Percentiles rank a stretch among this genome's conserved stretches.
Evolutionary conservation across 2,888 invertebrate species (phyloP).

Genomic region (Theretra japonica): DNA sequence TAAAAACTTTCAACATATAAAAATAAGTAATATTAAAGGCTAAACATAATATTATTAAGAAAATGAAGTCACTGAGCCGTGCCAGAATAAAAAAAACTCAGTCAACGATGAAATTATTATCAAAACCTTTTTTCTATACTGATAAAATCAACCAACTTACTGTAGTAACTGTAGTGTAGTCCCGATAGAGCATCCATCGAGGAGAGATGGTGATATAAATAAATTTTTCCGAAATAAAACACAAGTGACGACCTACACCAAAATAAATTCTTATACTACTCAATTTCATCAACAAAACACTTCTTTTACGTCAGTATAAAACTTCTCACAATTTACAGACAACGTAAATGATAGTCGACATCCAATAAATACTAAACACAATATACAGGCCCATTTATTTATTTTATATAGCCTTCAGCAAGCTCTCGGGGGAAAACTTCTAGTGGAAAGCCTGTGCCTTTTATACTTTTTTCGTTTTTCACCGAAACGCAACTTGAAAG

Average conservation of each 20-base stretch:
- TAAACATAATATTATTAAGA: too few species aligned
- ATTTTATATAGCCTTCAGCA: slow-evolving; percentile 6
- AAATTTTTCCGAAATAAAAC: too few species aligned
- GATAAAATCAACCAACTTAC: too few species aligned
- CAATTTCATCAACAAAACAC: neutral
- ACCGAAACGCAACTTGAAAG: slow-evolving; percentile 41
- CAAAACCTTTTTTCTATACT: too few species aligned
- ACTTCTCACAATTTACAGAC: neutral
- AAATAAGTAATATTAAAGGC: too few species aligned
- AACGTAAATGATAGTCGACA: neutral
- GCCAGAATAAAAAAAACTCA: too few species aligned
- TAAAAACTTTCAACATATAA: too few species aligned
- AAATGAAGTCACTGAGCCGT: too few species aligned
- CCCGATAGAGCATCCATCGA: too few species aligned
- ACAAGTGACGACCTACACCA: neutral
- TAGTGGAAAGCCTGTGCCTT: slow-evolving; percentile 24
- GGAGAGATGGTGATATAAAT: too few species aligned
- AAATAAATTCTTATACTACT: neutral
- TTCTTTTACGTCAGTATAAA: neutral
- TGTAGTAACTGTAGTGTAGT: too few species aligned
- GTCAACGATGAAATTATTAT: too few species aligned
- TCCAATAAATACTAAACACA: neutral
- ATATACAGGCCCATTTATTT: neutral
- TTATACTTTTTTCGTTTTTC: slow-evolving; percentile 42
- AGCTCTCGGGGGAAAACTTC: slow-evolving; percentile 39